Conservation (phyloP, 2,113 vertebrate species). For the Rhinolophus ferrumequinum region DNA sequence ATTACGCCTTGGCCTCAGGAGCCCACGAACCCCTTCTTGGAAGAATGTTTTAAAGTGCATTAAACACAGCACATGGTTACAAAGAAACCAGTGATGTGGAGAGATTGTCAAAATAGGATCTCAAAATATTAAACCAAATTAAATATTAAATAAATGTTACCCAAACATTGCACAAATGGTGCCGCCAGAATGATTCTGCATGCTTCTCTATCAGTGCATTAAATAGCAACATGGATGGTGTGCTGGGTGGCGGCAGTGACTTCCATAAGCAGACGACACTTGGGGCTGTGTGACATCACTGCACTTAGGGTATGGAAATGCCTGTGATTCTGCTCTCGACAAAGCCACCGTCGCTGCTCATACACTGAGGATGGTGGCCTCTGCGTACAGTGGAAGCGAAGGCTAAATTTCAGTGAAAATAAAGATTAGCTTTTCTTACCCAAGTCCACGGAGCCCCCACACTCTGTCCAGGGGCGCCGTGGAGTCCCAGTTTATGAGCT, state of each 20-base stretch:
- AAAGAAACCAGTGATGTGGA: neutral
- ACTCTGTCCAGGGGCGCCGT: neutral
- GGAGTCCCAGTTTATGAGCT: neutral
- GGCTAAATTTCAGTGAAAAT: neutral
- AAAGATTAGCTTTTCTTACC: neutral
- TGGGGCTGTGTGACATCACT: too few relatives aligned
- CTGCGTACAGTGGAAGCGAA: neutral
- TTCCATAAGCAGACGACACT: fast-evolving
- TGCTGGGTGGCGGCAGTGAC: neutral
- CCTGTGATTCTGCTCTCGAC: neutral
- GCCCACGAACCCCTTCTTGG: neutral
- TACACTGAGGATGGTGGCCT: neutral
- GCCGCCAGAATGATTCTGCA: too few relatives aligned
- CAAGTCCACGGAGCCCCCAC: neutral
- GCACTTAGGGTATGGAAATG: neutral
- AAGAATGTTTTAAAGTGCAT: neutral
- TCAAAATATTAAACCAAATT: neutral
- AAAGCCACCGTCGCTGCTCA: too few relatives aligned
- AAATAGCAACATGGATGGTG: neutral
- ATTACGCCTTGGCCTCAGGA: neutral
- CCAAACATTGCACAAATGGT: neutral
- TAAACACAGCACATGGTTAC: neutral
- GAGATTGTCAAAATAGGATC: neutral
- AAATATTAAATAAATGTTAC: neutral
- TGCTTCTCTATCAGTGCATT: neutral